A percentile compares a stretch with the other conserved stretches of the same genome.
Conservation (phyloP, 2,888 invertebrate species). For the Xanthia icteritia region DNA sequence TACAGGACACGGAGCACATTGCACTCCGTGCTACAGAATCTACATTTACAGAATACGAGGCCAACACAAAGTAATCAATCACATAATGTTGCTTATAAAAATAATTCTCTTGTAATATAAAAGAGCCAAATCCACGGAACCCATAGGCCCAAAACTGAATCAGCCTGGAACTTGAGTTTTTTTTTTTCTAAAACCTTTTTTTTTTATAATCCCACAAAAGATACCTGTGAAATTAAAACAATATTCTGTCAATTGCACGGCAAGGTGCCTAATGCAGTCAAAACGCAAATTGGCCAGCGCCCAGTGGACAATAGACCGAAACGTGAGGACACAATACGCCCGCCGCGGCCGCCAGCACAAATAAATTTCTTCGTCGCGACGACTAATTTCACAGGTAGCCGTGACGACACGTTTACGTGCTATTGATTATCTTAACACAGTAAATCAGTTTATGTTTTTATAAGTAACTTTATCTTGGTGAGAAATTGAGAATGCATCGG, state of each 20-base stretch:
- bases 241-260: conserved; percentile 84
- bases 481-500: conserved; percentile 42
- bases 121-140: conserved; percentile 39
- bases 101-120: neutral
- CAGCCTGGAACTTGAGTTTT: conserved; percentile 23
- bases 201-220: conserved; percentile 61
- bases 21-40: too few relatives aligned
- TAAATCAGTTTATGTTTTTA: conserved; percentile 45
- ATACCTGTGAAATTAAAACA: conserved; percentile 87
- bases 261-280: conserved; percentile 77
- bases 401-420: conserved; percentile 81
- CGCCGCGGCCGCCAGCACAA: conserved; percentile 67
- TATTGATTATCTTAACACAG: conserved; percentile 62
- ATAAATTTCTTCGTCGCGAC: conserved; percentile 73
- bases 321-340: conserved; percentile 84
- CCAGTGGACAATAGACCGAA: conserved; percentile 73
- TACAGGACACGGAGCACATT: too few relatives aligned
- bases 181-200: conserved; percentile 32
- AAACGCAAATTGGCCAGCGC: conserved; percentile 72
- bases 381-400: conserved; percentile 83
- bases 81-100: neutral
- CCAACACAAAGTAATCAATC: neutral
- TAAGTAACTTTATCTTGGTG: conserved; percentile 44
- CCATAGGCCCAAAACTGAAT: neutral
- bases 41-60: neutral